Evolutionary conservation across 2,797 vertebrate genomes (phyloP), one percentile per base, ranked within the genome.

Genomic region (Coendou prehensilis): DNA sequence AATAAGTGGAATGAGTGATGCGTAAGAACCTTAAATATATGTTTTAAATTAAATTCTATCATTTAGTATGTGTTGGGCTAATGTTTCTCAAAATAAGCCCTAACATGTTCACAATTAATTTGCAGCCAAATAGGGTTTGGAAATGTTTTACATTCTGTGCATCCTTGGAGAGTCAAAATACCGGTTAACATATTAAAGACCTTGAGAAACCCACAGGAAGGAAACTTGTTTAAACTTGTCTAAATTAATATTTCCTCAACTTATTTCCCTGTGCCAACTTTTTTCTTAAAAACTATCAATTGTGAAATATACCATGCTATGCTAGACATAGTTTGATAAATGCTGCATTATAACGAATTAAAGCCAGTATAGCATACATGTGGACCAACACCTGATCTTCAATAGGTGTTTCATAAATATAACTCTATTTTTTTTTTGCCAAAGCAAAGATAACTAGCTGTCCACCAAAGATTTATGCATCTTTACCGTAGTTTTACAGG

Each of bases 1-100:
- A 83, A 78, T 41, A 89, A 93, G n/a, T 93, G 41, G 9, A 86
- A 82, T 83, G 56, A 87, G 8, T 82, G 75, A 86, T 86, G 54
- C 73, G 11, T 86, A 41, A 54, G 18, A 41, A 73, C 2, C 9
- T 78, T 92, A 28, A 69, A 83, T 84, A 64, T 33, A 14, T 13
- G 54, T 82, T 93, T 75, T 92, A 54, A 71, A 85, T 54, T 67
- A 54, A 92, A 83, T 89, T 28, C 26, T 54, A 15, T 64, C 54
- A 52, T 41, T 59, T n/a, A 92, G 5, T 93, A 82, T 92, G 17
- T 20, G 41, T 89, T 47, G 69, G 41, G 15, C 18, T 76, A 86
- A 78, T 57, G 69, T 57, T 67, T 94, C 61, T 83, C 50, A 92
- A 52, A 52, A 47, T 20, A 54, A 89, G 9, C 50, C 37, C 9